Percentiles rank a stretch among this genome's conserved stretches.
Evolutionary conservation across 2,888 invertebrate species (phyloP).

Genomic region (Diabrotica balteata): DNA sequence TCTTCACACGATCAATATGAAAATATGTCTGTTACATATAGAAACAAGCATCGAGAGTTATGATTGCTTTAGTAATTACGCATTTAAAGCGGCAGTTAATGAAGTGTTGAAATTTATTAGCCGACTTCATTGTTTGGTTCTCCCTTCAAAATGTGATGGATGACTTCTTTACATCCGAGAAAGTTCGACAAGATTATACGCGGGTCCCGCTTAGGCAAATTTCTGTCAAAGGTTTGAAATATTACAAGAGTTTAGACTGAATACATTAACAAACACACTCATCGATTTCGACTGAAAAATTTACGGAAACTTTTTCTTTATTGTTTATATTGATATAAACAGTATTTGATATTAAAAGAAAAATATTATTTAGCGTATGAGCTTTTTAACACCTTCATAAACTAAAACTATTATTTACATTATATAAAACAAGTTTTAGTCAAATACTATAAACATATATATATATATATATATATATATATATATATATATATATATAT

Average conservation of each 20-base stretch:
- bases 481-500: no score
- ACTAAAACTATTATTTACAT: no score
- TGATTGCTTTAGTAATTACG: conserved; percentile 27
- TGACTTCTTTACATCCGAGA: conserved; percentile 25
- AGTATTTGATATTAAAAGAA: no score
- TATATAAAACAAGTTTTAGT: no score
- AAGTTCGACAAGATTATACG: conserved; percentile 20
- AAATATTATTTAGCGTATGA: no score
- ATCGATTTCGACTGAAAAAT: no score
- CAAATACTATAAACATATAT: no score
- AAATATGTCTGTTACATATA: conserved; percentile 17
- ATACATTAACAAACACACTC: conserved; percentile 7
- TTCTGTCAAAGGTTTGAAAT: conserved; percentile 21
- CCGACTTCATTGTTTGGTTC: conserved; percentile 25
- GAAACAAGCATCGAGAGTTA: conserved; percentile 10
- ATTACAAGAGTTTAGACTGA: conserved; percentile 15
- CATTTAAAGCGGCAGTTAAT: conserved; percentile 28
- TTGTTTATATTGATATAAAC: no score
- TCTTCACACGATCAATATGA: conserved; percentile 10
- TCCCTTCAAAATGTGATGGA: conserved; percentile 26
- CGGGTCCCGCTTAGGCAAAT: conserved; percentile 15
- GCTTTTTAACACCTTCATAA: no score
- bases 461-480: no score
- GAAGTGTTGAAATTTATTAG: conserved; percentile 32
- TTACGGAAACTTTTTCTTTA: no score